Base-by-base conservation (phyloP, 2,113 vertebrate species). In the Coryphaenoides rupestris region DNA sequence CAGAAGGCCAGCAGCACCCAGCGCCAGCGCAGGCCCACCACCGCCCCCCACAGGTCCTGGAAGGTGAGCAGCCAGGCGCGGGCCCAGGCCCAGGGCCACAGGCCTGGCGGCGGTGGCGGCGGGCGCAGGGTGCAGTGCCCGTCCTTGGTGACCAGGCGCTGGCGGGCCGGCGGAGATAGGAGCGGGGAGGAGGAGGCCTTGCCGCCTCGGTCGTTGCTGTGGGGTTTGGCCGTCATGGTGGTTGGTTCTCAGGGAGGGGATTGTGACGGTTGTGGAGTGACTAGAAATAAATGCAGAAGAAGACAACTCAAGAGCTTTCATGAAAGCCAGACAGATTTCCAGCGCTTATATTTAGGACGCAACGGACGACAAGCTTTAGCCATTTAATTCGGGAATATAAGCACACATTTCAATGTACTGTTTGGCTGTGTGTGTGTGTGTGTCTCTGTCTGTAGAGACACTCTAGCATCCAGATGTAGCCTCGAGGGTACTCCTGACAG, bases 1-100 rank as follows among this genome's bases (percentile, higher is more conserved):
- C 95, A 94, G 77, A 98, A 99, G 58, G 95, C 93, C 22, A 99
- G 68, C 74, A 99, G 91, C 83, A 98, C 94, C 96, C 95, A 99
- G 16, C 96, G 92, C 97, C 97, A 99, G 63, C 95, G 95, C 84
- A 98, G 92, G 67, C 94, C 91, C 80, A 99, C 91, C 76, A 98
- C 77, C n/a, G 93, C 90, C 54, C 95, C 95, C 96, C 96, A 98
- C 2, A 94, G 86, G 3, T 98, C 96, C 59, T 93, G 92, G 58
- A 97, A 81, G 63, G 94, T 92, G 0, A 87, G 86, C 40, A 93
- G 81, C 47, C 94, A 92, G 73, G 73, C 88, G 57, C 87, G 86
- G 58, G 84, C 88, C 21, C 83, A 85, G 3, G 90, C 86, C 40
- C 55, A 26, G 2, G 72, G 73, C 72, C 74, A 80, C 1, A 68